Evolutionary conservation across 2,113 vertebrate genomes (phyloP).

Genomic region (Trachemys scripta): DNA sequence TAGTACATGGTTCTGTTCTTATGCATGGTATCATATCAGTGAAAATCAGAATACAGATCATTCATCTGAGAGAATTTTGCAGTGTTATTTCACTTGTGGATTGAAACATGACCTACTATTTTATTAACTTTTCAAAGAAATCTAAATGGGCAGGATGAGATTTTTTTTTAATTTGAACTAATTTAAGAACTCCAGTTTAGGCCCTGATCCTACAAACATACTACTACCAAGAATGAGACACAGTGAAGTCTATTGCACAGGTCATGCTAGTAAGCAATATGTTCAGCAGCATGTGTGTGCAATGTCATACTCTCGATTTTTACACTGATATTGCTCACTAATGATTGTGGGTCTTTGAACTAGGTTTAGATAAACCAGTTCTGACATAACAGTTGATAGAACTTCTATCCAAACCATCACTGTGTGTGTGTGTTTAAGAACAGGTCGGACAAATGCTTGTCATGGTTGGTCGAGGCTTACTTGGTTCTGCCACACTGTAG

Average conservation of each 20-base stretch:
- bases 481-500: not conserved
- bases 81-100: not conserved
- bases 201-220: rapidly evolving
- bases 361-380: not conserved
- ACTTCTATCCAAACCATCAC: not conserved
- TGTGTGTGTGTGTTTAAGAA: not conserved
- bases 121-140: not conserved
- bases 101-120: not conserved
- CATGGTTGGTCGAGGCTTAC: not conserved
- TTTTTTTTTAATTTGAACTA: not conserved
- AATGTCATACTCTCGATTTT: not conserved
- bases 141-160: not conserved
- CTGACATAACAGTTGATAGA: rapidly evolving
- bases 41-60: not conserved
- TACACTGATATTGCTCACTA: not conserved
- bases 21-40: not conserved
- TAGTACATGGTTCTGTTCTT: not conserved
- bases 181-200: not conserved
- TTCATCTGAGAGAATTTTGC: not conserved
- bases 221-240: rapidly evolving
- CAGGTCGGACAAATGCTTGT: not conserved
- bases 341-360: not conserved
- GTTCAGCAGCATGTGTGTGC: rapidly evolving
- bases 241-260: not conserved
- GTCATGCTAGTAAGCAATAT: not conserved